A percentile compares a stretch with the other conserved stretches of the same genome.
phyloP scores from a whole-genome alignment of 2,888 invertebrate genomes.

The Drosophila pegasa region DNA sequence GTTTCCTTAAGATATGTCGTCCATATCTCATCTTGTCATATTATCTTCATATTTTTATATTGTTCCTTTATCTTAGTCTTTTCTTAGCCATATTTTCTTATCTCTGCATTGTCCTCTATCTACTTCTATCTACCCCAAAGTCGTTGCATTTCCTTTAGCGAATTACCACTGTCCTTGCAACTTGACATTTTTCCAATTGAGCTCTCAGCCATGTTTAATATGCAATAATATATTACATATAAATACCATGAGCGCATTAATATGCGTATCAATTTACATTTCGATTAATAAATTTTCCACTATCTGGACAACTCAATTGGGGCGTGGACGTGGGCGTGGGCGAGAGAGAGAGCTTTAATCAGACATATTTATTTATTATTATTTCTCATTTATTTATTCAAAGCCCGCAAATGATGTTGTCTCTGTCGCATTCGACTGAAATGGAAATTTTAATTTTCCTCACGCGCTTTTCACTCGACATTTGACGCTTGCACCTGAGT shows the following conservation, averaged over 20 bases:
- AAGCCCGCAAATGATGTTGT: neutral
- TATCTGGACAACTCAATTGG: conserved; percentile 4
- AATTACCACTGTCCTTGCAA: neutral
- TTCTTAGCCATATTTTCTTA: too few species aligned
- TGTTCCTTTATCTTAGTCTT: too few species aligned
- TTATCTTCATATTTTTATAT: too few species aligned
- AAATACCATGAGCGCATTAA: neutral
- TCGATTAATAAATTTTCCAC: conserved; percentile 5
- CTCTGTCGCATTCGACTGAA: neutral
- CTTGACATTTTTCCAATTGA: neutral
- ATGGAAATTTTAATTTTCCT: neutral
- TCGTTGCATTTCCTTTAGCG: neutral
- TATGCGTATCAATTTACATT: conserved; percentile 1
- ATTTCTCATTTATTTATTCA: neutral
- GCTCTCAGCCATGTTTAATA: neutral
- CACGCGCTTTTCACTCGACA: conserved; percentile 20
- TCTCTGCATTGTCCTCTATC: too few species aligned
- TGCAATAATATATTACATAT: neutral
- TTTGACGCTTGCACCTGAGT: conserved; percentile 12
- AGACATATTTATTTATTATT: conserved; percentile 3
- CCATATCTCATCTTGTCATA: neutral
- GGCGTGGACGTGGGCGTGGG: too few species aligned
- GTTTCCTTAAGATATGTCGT: too few species aligned
- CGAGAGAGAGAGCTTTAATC: conserved; percentile 3
- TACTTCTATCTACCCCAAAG: neutral